Conservation (phyloP, 2,888 invertebrate species). For the Tortrix viridana region DNA sequence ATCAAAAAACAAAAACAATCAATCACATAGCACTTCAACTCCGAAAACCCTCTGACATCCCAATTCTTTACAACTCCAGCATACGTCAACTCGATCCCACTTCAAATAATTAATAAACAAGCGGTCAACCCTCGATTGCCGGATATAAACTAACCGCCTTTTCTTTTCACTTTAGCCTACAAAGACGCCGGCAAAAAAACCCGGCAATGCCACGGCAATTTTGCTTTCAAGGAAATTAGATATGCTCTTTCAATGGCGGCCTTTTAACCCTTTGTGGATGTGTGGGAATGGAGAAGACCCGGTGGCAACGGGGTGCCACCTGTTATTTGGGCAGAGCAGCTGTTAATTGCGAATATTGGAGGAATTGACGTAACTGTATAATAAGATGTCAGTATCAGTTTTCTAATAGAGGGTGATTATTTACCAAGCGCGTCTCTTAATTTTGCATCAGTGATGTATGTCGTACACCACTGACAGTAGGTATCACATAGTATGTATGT, state of each 20-base stretch:
- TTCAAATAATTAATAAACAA: constrained; percentile 81
- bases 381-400: not conserved
- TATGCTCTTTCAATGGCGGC: constrained; percentile 75
- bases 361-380: not conserved
- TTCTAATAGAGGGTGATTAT: too few species aligned
- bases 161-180: constrained; percentile 76
- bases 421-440: too few species aligned
- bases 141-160: constrained; percentile 85
- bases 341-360: constrained; percentile 14
- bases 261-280: constrained; percentile 74
- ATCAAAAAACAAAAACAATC: constrained; percentile 8
- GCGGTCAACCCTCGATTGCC: constrained; percentile 74
- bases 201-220: constrained; percentile 82
- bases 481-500: too few species aligned
- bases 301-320: constrained; percentile 56
- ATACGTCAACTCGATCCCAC: constrained; percentile 71
- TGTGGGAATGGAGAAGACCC: constrained; percentile 70
- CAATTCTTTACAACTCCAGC: constrained; percentile 49
- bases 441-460: too few species aligned
- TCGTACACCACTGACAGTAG: too few species aligned
- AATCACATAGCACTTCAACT: constrained; percentile 25
- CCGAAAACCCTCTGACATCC: constrained; percentile 42
- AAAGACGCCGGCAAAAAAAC: constrained; percentile 68
- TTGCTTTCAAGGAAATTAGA: constrained; percentile 84
- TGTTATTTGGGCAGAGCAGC: constrained; percentile 43